Evolutionary conservation across 2,113 vertebrate genomes (phyloP).

Genomic region (Eolophus roseicapilla): DNA sequence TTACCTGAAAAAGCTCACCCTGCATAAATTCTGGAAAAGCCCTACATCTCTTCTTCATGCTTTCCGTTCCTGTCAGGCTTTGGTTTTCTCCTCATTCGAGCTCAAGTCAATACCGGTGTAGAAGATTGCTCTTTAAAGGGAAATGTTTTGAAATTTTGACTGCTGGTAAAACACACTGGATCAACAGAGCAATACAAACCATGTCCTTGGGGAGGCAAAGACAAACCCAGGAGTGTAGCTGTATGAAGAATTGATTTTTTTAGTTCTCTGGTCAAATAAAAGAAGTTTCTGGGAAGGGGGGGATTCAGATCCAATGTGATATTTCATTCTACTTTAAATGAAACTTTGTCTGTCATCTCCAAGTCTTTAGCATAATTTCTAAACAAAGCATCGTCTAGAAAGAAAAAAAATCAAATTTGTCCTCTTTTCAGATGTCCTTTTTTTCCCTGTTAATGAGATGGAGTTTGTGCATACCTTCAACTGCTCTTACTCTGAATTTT

Average conservation of each 20-base stretch:
- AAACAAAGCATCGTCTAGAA: not conserved
- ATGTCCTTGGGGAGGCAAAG: not conserved
- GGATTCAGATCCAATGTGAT: not conserved
- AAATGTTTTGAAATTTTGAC: slow-evolving; percentile 14
- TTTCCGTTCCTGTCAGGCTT: not conserved
- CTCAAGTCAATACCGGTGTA: not conserved
- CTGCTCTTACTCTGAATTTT: not conserved
- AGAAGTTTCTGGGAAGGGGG: not conserved
- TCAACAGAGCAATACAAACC: not conserved
- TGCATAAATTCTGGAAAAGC: not conserved
- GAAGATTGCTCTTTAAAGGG: not conserved
- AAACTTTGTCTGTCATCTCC: slow-evolving; percentile 6
- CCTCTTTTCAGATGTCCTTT: not conserved
- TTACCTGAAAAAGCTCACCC: not conserved
- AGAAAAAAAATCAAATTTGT: not conserved
- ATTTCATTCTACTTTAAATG: slow-evolving; percentile 1
- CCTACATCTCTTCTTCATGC: not conserved
- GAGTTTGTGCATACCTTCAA: not conserved
- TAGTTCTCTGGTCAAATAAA: slow-evolving; percentile 12
- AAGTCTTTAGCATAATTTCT: not conserved
- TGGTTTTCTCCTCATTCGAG: not conserved
- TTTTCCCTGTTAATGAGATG: not conserved
- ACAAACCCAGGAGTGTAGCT: not conserved
- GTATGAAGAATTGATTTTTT: slow-evolving; percentile 18
- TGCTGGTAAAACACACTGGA: not conserved